Percentiles rank a stretch among this genome's conserved stretches.
phyloP scores from a whole-genome alignment of 2,888 invertebrate species.

The Branchellion lobata region DNA sequence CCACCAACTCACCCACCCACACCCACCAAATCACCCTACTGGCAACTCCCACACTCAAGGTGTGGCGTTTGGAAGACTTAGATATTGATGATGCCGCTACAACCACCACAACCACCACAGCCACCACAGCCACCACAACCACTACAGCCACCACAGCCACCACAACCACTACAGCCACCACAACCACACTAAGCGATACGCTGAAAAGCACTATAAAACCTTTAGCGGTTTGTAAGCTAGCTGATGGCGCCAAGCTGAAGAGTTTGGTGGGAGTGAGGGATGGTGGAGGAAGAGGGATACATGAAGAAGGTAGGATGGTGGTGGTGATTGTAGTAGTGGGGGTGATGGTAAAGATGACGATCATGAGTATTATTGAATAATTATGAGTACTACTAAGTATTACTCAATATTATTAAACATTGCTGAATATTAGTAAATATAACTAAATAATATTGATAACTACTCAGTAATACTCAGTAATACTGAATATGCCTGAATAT shows the following conservation, averaged over 20 bases:
- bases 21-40: too few species aligned
- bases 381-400: too few species aligned
- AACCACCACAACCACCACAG: constrained; percentile 58
- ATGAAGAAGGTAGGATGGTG: constrained; percentile 53
- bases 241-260: constrained; percentile 65
- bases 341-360: constrained; percentile 53
- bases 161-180: constrained; percentile 63
- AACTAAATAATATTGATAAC: too few species aligned
- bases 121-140: constrained; percentile 62
- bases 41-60: too few species aligned
- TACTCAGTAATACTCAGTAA: too few species aligned
- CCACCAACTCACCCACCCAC: background rate
- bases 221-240: constrained; percentile 76
- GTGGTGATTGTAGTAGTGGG: too few species aligned
- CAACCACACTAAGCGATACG: constrained; percentile 70
- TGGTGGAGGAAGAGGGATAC: constrained; percentile 68
- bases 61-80: constrained; percentile 90
- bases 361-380: constrained; percentile 60
- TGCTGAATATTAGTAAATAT: too few species aligned
- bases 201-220: constrained; percentile 80
- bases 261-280: constrained; percentile 66
- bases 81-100: constrained; percentile 75
- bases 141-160: background rate
- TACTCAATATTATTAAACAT: too few species aligned
- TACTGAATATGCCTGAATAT: too few species aligned